Conservation (phyloP, 2,113 vertebrate species). For the Syngnathus scovelli region DNA sequence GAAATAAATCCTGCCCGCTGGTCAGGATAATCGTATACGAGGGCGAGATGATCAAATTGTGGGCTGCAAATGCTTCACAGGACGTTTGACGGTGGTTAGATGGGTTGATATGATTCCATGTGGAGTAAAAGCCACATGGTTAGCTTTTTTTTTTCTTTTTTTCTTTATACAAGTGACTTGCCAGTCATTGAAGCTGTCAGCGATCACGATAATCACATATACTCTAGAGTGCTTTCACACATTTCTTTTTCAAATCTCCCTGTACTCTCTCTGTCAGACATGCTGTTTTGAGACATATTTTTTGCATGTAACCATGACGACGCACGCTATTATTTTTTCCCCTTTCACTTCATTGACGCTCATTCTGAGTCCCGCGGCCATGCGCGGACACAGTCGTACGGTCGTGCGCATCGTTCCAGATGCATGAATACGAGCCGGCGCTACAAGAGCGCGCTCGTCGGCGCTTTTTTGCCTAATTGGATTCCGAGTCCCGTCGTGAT, state of each 20-base stretch:
- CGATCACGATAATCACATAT: slow-evolving; percentile 4
- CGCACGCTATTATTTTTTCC: neutral
- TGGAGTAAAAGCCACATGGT: slow-evolving; percentile 1
- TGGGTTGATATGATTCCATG: neutral
- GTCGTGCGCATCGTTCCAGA: neutral
- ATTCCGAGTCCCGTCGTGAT: neutral
- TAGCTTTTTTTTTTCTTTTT: neutral
- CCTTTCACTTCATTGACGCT: neutral
- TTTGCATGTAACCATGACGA: neutral
- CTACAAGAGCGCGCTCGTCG: neutral
- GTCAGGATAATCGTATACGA: slow-evolving; percentile 4
- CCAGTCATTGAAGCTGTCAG: slow-evolving; percentile 16
- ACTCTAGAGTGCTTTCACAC: slow-evolving; percentile 16
- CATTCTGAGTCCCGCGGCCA: neutral
- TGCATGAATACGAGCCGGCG: neutral
- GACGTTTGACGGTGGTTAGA: slow-evolving; percentile 11
- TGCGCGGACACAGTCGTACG: neutral
- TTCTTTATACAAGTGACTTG: neutral
- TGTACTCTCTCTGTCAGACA: neutral
- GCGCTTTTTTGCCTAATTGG: neutral
- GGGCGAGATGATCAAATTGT: slow-evolving; percentile 1
- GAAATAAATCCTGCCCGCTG: neutral
- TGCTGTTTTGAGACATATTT: neutral
- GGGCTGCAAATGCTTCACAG: slow-evolving; percentile 12
- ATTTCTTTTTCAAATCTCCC: slow-evolving; percentile 2